Evolutionary conservation across 2,113 vertebrate species (phyloP).

Genomic region (Aspidoscelis tigris): DNA sequence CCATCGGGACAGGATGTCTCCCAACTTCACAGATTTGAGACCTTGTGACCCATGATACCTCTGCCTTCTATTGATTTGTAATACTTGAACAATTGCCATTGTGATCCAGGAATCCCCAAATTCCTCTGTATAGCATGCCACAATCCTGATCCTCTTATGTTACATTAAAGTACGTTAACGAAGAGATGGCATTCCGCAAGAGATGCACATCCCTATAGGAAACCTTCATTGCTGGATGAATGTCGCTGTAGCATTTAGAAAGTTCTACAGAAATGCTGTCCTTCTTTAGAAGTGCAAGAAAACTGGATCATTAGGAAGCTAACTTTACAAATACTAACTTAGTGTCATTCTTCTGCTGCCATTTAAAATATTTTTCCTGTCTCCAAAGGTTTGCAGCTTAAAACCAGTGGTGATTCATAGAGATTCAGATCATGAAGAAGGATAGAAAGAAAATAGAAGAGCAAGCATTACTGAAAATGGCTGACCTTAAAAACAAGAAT

Average conservation of each 20-base stretch:
- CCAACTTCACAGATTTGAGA: too few species aligned
- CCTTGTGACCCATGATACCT: too few species aligned
- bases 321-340: constrained; percentile 37
- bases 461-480: constrained; percentile 3
- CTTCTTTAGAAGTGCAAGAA: constrained; percentile 2
- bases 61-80: too few species aligned
- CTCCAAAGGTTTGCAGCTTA: background rate
- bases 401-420: background rate
- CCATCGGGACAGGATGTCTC: too few species aligned
- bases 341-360: constrained; percentile 22
- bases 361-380: constrained; percentile 9
- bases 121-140: too few species aligned
- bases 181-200: background rate
- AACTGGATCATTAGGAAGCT: background rate
- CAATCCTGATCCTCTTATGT: too few species aligned
- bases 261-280: constrained; percentile 14
- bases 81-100: too few species aligned
- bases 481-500: constrained; percentile 19
- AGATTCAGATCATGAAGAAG: background rate
- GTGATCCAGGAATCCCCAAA: too few species aligned
- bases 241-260: background rate
- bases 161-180: too few species aligned
- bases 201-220: accelerated
- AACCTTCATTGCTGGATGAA: background rate
- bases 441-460: background rate